phyloP scores from a whole-genome alignment of 2,113 vertebrate species.

The Atrichornis clamosus region DNA sequence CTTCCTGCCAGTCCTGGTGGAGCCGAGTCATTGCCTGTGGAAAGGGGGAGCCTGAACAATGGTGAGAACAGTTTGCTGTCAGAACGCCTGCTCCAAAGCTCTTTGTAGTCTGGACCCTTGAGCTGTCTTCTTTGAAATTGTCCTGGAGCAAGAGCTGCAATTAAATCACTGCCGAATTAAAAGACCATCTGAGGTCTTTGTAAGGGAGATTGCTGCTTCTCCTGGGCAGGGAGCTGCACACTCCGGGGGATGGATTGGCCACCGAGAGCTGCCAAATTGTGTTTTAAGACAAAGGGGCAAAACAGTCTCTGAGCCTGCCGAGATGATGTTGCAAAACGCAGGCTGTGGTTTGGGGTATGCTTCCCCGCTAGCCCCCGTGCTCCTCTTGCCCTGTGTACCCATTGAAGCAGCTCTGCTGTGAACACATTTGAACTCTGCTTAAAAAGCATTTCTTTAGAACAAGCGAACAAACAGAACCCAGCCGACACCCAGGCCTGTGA shows the following conservation, averaged over 20 bases:
- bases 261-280: neutral
- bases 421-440: neutral
- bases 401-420: neutral
- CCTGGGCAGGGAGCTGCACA: neutral
- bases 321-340: neutral
- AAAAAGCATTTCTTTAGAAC: neutral
- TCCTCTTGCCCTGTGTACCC: neutral
- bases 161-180: neutral
- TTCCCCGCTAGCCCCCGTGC: neutral
- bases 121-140: constrained; percentile 1
- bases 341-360: neutral
- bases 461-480: neutral
- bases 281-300: constrained; percentile 22
- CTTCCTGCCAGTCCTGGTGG: neutral
- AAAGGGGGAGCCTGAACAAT: neutral
- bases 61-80: constrained; percentile 9
- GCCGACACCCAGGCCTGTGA: neutral
- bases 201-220: neutral
- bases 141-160: constrained; percentile 30
- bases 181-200: constrained; percentile 30
- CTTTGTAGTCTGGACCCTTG: neutral
- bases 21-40: neutral
- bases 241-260: neutral
- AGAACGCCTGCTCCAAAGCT: neutral
- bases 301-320: neutral